These are phyloP conservation scores for Pelvicachromis taeniatus DNA, from an alignment of 2,113 vertebrate genomes.

Conservation along the genomic window DNA sequence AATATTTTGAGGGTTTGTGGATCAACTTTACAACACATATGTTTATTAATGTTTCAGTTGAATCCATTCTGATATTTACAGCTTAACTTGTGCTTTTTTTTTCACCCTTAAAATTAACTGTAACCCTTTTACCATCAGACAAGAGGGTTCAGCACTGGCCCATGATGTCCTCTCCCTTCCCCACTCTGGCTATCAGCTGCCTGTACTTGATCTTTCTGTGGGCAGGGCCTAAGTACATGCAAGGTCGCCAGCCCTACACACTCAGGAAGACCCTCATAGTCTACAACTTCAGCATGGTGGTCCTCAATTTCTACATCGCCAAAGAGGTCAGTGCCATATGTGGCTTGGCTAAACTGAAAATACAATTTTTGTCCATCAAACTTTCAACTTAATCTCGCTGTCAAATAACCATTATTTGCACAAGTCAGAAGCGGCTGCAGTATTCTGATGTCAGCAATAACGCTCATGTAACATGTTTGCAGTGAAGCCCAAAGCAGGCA, in stretches of 20 bases:
- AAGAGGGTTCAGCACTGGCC: slow-evolving; percentile 95
- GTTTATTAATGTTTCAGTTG: background rate
- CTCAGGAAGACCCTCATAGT: slow-evolving; percentile 88
- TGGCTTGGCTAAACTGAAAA: background rate
- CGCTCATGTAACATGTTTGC: background rate
- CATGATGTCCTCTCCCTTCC: slow-evolving; percentile 89
- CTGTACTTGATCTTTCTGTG: slow-evolving; percentile 95
- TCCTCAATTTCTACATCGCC: slow-evolving; percentile 98
- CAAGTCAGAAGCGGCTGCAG: background rate
- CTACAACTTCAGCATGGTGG: slow-evolving; percentile 99
- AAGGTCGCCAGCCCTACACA: slow-evolving; percentile 88
- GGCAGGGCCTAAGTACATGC: slow-evolving; percentile 96
- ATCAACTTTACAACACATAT: background rate
- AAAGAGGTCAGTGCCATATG: slow-evolving; percentile 83
- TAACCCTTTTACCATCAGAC: slow-evolving; percentile 69
- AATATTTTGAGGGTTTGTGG: background rate
- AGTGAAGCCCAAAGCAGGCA: background rate
- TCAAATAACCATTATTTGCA: background rate
- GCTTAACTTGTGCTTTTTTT: background rate
- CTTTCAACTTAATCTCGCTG: background rate
- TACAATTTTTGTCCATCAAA: background rate
- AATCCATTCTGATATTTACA: background rate
- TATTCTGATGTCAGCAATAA: background rate
- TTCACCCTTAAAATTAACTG: background rate
- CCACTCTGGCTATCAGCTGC: slow-evolving; percentile 90